Evolutionary conservation across 1,140 invertebrate genomes (phyloP), one percentile per base, ranked within the genome.

Genomic region (Meloidogyne floridensis): DNA sequence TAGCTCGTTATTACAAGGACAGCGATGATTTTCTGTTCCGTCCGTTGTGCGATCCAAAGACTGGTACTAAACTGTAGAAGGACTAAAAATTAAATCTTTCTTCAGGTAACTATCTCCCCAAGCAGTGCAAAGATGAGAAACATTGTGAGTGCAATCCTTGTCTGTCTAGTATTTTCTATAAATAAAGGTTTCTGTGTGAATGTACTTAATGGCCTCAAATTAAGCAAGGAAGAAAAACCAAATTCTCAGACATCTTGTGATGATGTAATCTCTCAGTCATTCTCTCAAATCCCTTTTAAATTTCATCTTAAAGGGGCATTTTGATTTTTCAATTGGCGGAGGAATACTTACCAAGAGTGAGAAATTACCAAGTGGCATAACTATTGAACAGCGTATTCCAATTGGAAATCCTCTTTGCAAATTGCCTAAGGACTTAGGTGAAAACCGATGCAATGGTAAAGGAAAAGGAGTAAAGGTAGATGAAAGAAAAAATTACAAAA

Each of bases 61-160:
- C 80, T 42, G 75, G 80, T 80, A 8, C 82, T n/a, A 13, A 69
- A 51, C 3, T 9, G 13, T 4, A 13, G 9, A 80, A 6, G 15
- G 20, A 65, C n/a, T 42, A 13, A 8, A 69, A 43, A 10, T 51
- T 47, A 15, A 8, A 18, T 65, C 53, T 15, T 15, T n/a, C 47
- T 81, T 32, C 1, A 81, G 80, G 80, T 42, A 82, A 81, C 51
- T 81, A 81, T 32, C 18, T 32, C 43, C 47, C 76, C 13, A 75
- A 81, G 32, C 77, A 81, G 79, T 81, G 80, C 47, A 56, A 56
- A n/a, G 56, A 81, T 71, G 75, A 81, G 6, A 81, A 81, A 11
- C 54, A 65, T 65, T 81, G 77, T 70, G 42, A 81, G 32, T 77
- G 32, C 32, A 32, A 32, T 32, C 32, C 32, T 32, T 32, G 32